Conservation (phyloP, 1,140 invertebrate genomes). For the Physella acuta region DNA sequence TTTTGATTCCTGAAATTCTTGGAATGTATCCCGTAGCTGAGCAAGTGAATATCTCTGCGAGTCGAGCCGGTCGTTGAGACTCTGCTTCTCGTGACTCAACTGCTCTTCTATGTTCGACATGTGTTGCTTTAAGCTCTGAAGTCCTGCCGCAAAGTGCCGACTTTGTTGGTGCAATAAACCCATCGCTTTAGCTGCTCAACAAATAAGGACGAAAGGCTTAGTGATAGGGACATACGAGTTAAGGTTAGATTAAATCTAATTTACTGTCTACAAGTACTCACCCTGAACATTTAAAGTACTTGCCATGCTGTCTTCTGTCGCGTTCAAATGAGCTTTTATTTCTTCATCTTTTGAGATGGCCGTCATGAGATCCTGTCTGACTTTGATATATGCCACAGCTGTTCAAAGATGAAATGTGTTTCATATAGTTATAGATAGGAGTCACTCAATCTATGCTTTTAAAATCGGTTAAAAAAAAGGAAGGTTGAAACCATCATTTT, state of each 20-base stretch:
- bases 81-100: not conserved
- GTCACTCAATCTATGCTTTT: too few species aligned
- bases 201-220: too few species aligned
- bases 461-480: too few species aligned
- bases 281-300: not conserved
- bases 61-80: not conserved
- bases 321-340: not conserved
- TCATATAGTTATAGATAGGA: too few species aligned
- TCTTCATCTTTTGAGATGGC: not conserved
- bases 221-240: too few species aligned
- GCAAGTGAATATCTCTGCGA: too few species aligned
- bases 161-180: not conserved
- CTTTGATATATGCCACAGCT: not conserved
- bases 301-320: not conserved
- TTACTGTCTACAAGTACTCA: not conserved
- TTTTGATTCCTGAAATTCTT: too few species aligned
- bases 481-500: too few species aligned
- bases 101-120: not conserved
- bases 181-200: not conserved
- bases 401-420: too few species aligned
- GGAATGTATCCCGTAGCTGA: too few species aligned
- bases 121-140: not conserved
- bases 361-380: not conserved
- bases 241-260: too few species aligned
- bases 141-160: not conserved